Base-by-base conservation (phyloP, 1,140 invertebrate species). In the Spodoptera litura region DNA sequence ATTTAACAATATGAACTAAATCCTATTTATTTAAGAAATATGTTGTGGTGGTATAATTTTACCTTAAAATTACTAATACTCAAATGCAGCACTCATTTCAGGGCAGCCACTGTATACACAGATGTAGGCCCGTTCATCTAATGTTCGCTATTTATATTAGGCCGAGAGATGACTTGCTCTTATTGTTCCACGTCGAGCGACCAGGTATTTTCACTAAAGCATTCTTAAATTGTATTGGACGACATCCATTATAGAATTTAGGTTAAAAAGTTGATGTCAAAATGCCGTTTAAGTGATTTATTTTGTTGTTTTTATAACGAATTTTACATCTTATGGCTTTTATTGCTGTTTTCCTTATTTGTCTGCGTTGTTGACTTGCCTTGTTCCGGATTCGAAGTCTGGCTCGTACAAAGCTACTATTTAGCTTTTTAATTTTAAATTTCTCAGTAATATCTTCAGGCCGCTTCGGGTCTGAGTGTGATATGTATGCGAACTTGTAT, bases 121-220 rank as follows among this genome's bases (percentile, higher is more conserved):
- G 20, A 73, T 68, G 4, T 15, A 38, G 11, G 13, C 59, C 75
- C 75, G 82, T 73, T 78, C 71, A 61, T 84, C 83, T 86, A 88
- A 92, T 92, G 88, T 74, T 53, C 81, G 86, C 88, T 90, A 92
- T 91, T 91, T 92, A 89, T 90, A 90, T 89, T 91, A 90, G 89
- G 78, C 77, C 80, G 78, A 58, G 70, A 79, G 85, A 89, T 92
- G 91, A 92, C 91, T 92, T 89, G 89, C 87, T 87, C 80, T 90
- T 91, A 88, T 87, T 82, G 72, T 80, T 12, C 15, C 10, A 15
- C 61, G 61, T 49, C n/a, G 49, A 20, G 31, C 70, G 71, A 68
- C 76, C 72, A 78, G 61, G 55, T 81, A 83, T 87, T 88, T 90
- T 85, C 86, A 83, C 71, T 77, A 83, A 74, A 83, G 80, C 85